A percentile compares a stretch with the other conserved stretches of the same genome.
Evolutionary conservation across 2,888 invertebrate species (phyloP).

Genomic region (Dromius quadrimaculatus): DNA sequence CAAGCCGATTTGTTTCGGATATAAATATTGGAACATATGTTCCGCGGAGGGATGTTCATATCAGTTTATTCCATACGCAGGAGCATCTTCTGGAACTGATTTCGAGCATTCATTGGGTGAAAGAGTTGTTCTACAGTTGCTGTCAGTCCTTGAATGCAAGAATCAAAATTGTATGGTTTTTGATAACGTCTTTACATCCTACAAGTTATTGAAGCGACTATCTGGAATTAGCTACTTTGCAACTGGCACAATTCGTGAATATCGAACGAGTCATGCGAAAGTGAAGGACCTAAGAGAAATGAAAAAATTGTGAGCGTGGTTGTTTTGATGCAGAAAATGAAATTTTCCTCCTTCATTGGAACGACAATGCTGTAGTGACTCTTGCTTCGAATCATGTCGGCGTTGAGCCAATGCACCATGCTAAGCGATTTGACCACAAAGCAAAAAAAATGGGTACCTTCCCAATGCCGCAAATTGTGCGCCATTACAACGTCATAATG

Average conservation of each 20-base stretch:
- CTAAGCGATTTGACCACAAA: constrained; percentile 6
- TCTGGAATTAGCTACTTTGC: constrained; percentile 2
- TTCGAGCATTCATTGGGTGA: constrained; percentile 5
- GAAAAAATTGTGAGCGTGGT: constrained; percentile 5
- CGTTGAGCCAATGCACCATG: constrained; percentile 2
- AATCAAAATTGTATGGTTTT: neutral
- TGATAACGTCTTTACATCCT: constrained; percentile 17
- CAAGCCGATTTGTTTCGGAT: constrained; percentile 54
- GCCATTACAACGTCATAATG: neutral
- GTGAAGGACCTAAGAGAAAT: neutral
- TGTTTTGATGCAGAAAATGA: constrained; percentile 13
- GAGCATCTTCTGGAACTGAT: constrained; percentile 39
- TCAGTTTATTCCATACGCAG: constrained; percentile 53
- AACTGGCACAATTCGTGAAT: constrained; percentile 14
- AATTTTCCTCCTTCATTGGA: constrained; percentile 15
- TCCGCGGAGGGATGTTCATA: constrained; percentile 52
- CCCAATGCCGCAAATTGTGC: constrained; percentile 1
- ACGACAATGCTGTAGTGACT: constrained; percentile 8
- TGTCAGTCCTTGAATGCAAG: neutral
- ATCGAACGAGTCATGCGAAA: constrained; percentile 20
- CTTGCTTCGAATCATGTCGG: neutral
- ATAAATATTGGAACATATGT: constrained; percentile 52
- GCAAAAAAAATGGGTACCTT: neutral
- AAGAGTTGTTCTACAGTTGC: constrained; percentile 26
- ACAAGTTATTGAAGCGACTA: neutral